Evolutionary conservation across 2,113 vertebrate genomes (phyloP).

Genomic region (Erpornis zantholeuca): DNA sequence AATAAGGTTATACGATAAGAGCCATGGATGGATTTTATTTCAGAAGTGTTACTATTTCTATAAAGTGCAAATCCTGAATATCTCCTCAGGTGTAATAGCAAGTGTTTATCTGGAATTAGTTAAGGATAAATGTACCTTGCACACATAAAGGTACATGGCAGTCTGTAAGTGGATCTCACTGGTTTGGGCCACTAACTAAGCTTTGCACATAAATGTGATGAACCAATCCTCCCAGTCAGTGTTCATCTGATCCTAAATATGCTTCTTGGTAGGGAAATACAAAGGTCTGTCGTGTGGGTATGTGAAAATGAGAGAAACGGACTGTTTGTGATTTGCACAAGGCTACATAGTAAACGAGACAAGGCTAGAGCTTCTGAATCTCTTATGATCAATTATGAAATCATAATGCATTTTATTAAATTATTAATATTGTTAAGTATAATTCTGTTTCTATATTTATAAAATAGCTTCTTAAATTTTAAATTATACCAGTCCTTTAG

Average conservation of each 20-base stretch:
- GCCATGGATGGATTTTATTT: neutral
- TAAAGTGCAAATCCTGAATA: neutral
- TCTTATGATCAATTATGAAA: neutral
- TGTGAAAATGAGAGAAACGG: neutral
- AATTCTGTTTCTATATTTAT: neutral
- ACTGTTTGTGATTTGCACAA: neutral
- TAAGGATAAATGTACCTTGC: neutral
- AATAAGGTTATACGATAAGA: neutral
- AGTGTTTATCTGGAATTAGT: neutral
- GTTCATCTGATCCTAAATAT: neutral
- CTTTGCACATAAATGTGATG: neutral
- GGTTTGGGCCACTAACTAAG: neutral
- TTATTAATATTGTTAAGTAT: neutral
- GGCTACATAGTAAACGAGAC: neutral
- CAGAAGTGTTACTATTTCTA: neutral
- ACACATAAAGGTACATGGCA: fast-evolving
- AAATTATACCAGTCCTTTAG: neutral
- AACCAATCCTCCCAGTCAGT: neutral
- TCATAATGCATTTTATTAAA: neutral
- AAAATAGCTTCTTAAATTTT: neutral
- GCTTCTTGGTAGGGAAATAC: neutral
- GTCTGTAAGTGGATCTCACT: neutral
- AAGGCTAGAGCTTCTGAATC: neutral
- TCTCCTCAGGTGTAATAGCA: neutral
- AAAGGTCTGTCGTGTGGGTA: neutral